Evolutionary conservation across 2,888 invertebrate species (phyloP).

Genomic region (Metalampra italica): DNA sequence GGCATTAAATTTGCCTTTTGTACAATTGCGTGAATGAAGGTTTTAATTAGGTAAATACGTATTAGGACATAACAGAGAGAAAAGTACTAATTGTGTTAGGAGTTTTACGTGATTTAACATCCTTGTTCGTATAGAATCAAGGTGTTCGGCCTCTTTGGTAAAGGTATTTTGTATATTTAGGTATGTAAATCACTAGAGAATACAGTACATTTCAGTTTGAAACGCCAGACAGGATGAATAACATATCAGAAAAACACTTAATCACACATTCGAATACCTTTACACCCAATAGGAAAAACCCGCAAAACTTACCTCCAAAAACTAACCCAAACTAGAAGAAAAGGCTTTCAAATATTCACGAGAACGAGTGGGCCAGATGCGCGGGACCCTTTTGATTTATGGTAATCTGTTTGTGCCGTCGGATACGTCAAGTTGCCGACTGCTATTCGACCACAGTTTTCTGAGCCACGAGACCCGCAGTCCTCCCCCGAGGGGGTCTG

Average conservation of each 20-base stretch:
- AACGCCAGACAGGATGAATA: not conserved
- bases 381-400: constrained; percentile 10
- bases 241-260: too few relatives aligned
- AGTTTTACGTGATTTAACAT: too few relatives aligned
- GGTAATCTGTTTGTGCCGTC: constrained; percentile 8
- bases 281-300: not conserved
- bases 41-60: too few relatives aligned
- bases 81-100: too few relatives aligned
- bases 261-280: not conserved
- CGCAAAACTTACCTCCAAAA: not conserved
- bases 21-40: too few relatives aligned
- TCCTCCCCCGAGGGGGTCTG: not conserved
- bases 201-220: too few relatives aligned
- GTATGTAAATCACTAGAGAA: too few relatives aligned
- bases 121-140: too few relatives aligned
- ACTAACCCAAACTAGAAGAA: not conserved
- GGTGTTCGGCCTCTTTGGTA: too few relatives aligned
- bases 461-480: not conserved
- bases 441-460: not conserved
- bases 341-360: constrained; percentile 12
- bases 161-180: too few relatives aligned
- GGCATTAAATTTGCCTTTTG: too few relatives aligned
- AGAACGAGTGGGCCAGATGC: constrained; percentile 6
- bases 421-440: constrained; percentile 10
- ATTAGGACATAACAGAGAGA: too few relatives aligned